Evolutionary conservation across 2,797 vertebrate species (phyloP).

Genomic region (Melanotaenia trifasciata): DNA sequence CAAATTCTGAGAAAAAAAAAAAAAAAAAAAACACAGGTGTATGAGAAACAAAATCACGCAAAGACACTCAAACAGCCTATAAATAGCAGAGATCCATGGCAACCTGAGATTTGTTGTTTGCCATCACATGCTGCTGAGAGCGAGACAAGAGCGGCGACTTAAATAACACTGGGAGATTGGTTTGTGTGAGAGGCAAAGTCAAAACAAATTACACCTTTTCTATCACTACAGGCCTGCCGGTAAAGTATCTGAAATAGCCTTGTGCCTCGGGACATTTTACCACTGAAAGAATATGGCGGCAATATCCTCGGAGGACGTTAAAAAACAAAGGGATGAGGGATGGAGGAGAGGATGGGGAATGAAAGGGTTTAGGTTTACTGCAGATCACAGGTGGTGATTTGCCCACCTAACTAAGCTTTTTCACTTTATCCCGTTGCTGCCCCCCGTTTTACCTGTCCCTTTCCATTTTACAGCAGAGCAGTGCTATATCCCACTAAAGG

Average conservation of each 20-base stretch:
- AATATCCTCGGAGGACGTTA: slow-evolving; percentile 73
- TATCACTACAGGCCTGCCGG: slow-evolving; percentile 76
- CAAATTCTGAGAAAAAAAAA: slow-evolving; percentile 45
- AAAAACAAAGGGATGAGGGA: slow-evolving; percentile 63
- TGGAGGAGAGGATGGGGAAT: slow-evolving; percentile 53
- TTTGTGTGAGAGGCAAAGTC: slow-evolving; percentile 81
- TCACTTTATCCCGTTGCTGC: slow-evolving; percentile 55
- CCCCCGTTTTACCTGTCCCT: slow-evolving; percentile 48
- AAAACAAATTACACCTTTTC: slow-evolving; percentile 85
- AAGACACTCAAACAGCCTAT: slow-evolving; percentile 59
- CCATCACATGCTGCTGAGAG: slow-evolving; percentile 75
- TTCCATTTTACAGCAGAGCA: slow-evolving; percentile 48
- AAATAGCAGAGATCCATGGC: slow-evolving; percentile 81
- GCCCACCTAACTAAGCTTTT: slow-evolving; percentile 74
- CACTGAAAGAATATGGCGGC: slow-evolving; percentile 74
- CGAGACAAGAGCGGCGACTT: slow-evolving; percentile 73
- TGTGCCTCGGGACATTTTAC: slow-evolving; percentile 79
- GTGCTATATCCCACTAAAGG: slow-evolving; percentile 41
- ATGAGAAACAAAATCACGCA: slow-evolving; percentile 9
- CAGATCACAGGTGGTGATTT: slow-evolving; percentile 74
- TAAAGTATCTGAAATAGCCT: slow-evolving; percentile 83
- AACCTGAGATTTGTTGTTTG: slow-evolving; percentile 82
- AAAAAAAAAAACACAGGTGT: slow-evolving; percentile 37
- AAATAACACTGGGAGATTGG: slow-evolving; percentile 82
- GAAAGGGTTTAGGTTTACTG: slow-evolving; percentile 67